Evolutionary conservation across 1,140 invertebrate species (phyloP).

Genomic region (Thereuonema tuberculata): DNA sequence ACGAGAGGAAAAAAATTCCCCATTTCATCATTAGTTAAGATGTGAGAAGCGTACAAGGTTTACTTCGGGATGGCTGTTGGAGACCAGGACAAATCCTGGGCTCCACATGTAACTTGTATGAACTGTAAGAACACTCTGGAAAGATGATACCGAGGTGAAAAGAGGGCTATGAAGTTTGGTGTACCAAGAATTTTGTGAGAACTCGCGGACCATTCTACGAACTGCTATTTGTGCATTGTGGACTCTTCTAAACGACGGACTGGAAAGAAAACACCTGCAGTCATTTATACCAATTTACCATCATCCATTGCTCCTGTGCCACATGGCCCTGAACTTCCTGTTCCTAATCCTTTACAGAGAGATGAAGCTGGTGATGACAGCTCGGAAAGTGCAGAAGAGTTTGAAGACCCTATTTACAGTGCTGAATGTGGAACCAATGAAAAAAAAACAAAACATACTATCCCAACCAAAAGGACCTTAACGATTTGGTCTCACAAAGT

Average conservation of each 20-base stretch:
- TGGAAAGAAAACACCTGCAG: not conserved
- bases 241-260: not conserved
- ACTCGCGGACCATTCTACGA: not conserved
- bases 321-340: not conserved
- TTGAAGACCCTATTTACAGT: not conserved
- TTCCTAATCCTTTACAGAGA: not conserved
- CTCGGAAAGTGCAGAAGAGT: not conserved
- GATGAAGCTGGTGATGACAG: not conserved
- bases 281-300: too few relatives aligned
- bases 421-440: not conserved
- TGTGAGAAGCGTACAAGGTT: not conserved
- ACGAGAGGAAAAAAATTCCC: not conserved
- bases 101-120: not conserved
- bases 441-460: not conserved
- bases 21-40: not conserved
- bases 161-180: not conserved
- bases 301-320: not conserved
- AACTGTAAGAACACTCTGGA: constrained; percentile 1
- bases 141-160: not conserved
- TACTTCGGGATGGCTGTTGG: not conserved
- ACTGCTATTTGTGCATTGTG: not conserved
- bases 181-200: not conserved
- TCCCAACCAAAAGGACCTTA: not conserved
- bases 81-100: constrained; percentile 3
- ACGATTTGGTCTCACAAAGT: not conserved